Evolutionary conservation across 2,888 invertebrate genomes (phyloP).

Genomic region (Syrphus vitripennis): DNA sequence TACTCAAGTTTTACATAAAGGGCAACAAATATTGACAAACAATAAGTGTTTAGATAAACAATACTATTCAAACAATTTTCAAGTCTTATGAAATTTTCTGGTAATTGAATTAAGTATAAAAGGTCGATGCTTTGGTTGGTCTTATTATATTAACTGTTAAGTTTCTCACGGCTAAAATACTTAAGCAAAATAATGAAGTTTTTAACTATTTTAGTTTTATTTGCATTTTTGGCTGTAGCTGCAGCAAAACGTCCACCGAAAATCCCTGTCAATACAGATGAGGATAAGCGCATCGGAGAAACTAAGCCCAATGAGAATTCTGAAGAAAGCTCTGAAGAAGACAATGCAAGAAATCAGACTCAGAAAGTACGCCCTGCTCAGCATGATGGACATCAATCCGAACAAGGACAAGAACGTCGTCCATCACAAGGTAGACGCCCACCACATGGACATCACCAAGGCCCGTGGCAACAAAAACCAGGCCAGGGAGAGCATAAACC

Average conservation of each 20-base stretch:
- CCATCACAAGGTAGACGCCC: neutral
- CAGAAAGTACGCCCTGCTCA: neutral
- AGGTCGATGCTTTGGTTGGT: neutral
- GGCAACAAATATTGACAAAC: neutral
- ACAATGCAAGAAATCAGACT: neutral
- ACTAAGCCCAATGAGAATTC: neutral
- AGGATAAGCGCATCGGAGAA: neutral
- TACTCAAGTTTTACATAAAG: neutral
- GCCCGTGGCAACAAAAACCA: neutral
- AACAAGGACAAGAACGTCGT: neutral
- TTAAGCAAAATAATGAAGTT: constrained; percentile 52
- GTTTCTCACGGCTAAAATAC: neutral
- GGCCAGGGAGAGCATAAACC: neutral
- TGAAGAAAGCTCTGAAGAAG: constrained; percentile 26
- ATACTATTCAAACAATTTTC: neutral
- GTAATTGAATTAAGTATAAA: constrained; percentile 23
- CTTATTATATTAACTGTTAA: neutral
- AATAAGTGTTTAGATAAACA: neutral
- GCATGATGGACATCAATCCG: neutral
- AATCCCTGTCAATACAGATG: neutral
- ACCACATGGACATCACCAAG: neutral
- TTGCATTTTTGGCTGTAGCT: constrained; percentile 38
- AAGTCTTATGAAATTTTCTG: neutral
- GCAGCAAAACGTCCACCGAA: constrained; percentile 4
- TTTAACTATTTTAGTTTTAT: constrained; percentile 24